Percentiles rank a stretch among this genome's conserved stretches.
Conservation (phyloP, 2,888 invertebrate species). For the Meta bourneti region DNA sequence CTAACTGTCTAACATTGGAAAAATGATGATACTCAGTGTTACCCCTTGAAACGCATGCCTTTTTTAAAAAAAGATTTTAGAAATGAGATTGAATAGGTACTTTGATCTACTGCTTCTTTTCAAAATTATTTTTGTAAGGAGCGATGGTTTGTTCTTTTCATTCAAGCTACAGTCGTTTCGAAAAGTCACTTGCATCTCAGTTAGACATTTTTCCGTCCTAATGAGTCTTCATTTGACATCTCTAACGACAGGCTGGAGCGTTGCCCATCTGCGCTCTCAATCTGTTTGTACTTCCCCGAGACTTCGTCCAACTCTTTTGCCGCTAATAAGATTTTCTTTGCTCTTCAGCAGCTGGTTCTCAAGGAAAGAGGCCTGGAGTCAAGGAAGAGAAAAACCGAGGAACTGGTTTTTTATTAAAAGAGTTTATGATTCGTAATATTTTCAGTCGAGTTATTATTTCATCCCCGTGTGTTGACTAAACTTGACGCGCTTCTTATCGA, state of each 20-base stretch:
- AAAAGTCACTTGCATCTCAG: too few species aligned
- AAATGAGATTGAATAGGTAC: too few species aligned
- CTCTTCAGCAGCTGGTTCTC: slow-evolving; percentile 8
- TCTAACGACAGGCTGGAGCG: background rate
- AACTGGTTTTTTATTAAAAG: slow-evolving; percentile 52
- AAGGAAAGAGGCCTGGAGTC: slow-evolving; percentile 26
- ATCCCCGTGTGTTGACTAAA: slow-evolving; percentile 42
- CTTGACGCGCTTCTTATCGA: slow-evolving; percentile 30
- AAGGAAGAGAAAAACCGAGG: slow-evolving; percentile 32
- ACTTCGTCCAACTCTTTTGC: background rate
- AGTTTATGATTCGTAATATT: slow-evolving; percentile 54
- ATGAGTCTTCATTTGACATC: background rate
- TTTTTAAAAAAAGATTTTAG: too few species aligned
- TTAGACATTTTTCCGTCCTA: background rate
- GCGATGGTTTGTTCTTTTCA: too few species aligned
- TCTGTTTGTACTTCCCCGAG: background rate
- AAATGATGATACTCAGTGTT: too few species aligned
- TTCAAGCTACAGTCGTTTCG: too few species aligned
- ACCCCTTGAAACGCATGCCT: too few species aligned
- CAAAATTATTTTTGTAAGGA: too few species aligned
- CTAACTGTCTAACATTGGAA: too few species aligned
- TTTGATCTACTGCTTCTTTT: too few species aligned
- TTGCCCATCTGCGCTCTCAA: background rate
- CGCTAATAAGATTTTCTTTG: background rate
- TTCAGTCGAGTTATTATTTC: slow-evolving; percentile 54